Evolutionary conservation across 2,113 vertebrate genomes (phyloP).

Genomic region (Campylorhamphus procurvoides): DNA sequence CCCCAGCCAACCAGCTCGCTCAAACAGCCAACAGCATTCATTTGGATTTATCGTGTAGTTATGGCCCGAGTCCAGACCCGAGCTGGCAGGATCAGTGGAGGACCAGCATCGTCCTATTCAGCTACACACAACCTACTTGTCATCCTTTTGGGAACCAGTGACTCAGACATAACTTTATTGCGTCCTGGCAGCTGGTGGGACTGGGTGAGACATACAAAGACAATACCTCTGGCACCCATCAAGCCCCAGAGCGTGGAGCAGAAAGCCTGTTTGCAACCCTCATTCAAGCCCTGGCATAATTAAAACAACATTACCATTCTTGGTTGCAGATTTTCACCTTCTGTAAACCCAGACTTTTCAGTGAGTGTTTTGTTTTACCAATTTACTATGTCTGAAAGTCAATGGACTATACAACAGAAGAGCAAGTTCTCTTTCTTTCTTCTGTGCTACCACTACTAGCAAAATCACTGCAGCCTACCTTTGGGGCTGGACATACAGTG

Average conservation of each 20-base stretch:
- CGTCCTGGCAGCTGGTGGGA: slow-evolving; percentile 78
- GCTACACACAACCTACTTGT: slow-evolving; percentile 74
- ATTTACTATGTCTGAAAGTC: slow-evolving; percentile 19
- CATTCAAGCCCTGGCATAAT: slow-evolving; percentile 71
- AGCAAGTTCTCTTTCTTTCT: background rate
- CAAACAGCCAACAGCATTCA: slow-evolving; percentile 34
- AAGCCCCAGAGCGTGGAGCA: background rate
- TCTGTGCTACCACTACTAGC: background rate
- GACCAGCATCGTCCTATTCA: slow-evolving; percentile 70
- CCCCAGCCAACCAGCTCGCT: background rate
- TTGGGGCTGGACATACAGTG: background rate
- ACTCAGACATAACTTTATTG: slow-evolving; percentile 80
- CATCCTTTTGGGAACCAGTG: slow-evolving; percentile 79
- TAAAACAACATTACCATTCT: slow-evolving; percentile 73
- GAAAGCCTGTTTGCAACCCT: slow-evolving; percentile 56
- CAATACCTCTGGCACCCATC: slow-evolving; percentile 51
- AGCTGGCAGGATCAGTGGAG: slow-evolving; percentile 68
- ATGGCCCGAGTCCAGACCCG: slow-evolving; percentile 67
- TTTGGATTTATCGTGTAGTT: slow-evolving; percentile 55
- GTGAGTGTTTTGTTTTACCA: slow-evolving; percentile 36
- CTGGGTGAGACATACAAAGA: slow-evolving; percentile 60
- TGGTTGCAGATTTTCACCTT: slow-evolving; percentile 47
- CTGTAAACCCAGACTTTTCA: slow-evolving; percentile 13
- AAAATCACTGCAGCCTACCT: background rate
- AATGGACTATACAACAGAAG: background rate